Percentiles rank a stretch among this genome's conserved stretches.
Evolutionary conservation across 2,797 vertebrate species (phyloP).

Genomic region (Sebastes hopkinsi): DNA sequence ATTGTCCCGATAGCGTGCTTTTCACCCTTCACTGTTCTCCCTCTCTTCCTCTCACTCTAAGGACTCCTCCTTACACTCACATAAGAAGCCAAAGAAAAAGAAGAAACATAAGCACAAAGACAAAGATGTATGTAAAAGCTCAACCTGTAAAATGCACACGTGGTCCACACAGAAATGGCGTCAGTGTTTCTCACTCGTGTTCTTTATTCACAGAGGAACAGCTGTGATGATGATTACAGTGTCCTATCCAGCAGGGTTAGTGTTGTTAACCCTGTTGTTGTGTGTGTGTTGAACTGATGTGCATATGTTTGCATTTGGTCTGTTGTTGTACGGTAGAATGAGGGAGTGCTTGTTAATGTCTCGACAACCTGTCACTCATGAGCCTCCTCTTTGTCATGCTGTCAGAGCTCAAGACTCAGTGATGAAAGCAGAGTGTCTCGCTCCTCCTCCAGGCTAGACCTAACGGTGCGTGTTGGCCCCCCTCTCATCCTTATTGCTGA

Average conservation of each 20-base stretch:
- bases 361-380: not conserved
- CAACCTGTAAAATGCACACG: not conserved
- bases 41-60: slow-evolving; percentile 47
- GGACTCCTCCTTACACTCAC: slow-evolving; percentile 54
- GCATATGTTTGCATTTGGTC: not conserved
- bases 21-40: not conserved
- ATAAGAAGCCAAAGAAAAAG: slow-evolving; percentile 83
- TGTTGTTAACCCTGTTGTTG: not conserved
- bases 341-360: not conserved
- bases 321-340: not conserved
- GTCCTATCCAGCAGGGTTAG: slow-evolving; percentile 90
- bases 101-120: slow-evolving; percentile 80
- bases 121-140: slow-evolving; percentile 69
- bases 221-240: slow-evolving; percentile 84
- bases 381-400: slow-evolving; percentile 16
- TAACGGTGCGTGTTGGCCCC: slow-evolving; percentile 45
- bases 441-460: slow-evolving; percentile 44
- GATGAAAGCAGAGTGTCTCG: slow-evolving; percentile 65
- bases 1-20: not conserved
- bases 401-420: slow-evolving; percentile 71
- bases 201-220: slow-evolving; percentile 84
- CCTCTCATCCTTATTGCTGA: not conserved
- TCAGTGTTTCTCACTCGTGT: slow-evolving; percentile 26
- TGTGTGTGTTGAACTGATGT: slow-evolving; percentile 11
- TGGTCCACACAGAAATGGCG: not conserved